Conservation (phyloP, 1,140 invertebrate species). For the Aradophagus sp. region DNA sequence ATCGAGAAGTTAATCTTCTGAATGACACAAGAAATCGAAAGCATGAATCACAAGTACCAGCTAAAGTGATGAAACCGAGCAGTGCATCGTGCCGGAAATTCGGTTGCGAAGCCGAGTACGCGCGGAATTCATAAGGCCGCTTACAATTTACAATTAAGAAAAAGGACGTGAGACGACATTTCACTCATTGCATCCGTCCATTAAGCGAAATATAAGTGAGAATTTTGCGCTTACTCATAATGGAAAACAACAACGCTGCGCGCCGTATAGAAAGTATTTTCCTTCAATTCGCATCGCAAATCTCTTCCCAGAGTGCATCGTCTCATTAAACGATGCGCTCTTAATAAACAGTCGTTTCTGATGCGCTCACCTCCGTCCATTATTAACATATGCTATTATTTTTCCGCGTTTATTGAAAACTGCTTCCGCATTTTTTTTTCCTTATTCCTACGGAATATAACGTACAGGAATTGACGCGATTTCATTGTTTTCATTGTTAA, state of each 20-base stretch:
- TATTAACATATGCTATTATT: no score
- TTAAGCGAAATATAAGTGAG: slow-evolving; percentile 47
- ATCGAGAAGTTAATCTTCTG: slow-evolving; percentile 7
- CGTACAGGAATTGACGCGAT: no score
- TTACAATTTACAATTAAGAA: slow-evolving; percentile 52
- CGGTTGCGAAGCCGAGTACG: slow-evolving; percentile 32
- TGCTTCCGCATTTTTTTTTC: no score
- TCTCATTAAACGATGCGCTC: slow-evolving; percentile 35
- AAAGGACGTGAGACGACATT: slow-evolving; percentile 55
- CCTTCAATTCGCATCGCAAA: slow-evolving; percentile 31
- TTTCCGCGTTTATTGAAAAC: no score
- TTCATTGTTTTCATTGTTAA: no score
- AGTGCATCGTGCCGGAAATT: slow-evolving; percentile 32
- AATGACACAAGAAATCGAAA: slow-evolving; percentile 23
- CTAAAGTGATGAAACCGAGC: slow-evolving; percentile 36
- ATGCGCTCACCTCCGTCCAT: slow-evolving; percentile 12
- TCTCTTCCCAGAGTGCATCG: slow-evolving; percentile 34
- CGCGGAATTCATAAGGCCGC: slow-evolving; percentile 32
- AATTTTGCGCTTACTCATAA: slow-evolving; percentile 51
- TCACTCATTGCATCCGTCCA: slow-evolving; percentile 49
- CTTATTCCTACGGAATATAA: no score
- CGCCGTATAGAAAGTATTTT: slow-evolving; percentile 48
- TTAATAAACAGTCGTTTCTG: slow-evolving; percentile 14
- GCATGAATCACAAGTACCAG: slow-evolving; percentile 14
- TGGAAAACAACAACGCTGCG: slow-evolving; percentile 42